Percentiles rank a stretch among this genome's conserved stretches.
These are phyloP conservation scores for Malthinus seriepunctatus DNA, from an alignment of 2,888 invertebrate genomes.

Conservation along the genomic window DNA sequence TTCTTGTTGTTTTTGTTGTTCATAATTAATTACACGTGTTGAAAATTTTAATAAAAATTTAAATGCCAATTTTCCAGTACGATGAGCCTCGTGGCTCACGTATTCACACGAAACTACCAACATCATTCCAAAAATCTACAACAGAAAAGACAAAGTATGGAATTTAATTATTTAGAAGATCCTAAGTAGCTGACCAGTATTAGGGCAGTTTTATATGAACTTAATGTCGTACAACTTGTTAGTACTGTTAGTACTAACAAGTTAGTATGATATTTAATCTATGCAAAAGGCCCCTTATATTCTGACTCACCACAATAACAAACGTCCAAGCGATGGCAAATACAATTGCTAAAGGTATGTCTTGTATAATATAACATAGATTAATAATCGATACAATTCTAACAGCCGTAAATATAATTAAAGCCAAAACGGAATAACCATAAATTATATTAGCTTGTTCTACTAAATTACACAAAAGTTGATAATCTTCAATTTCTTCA, in stretches of 20 bases:
- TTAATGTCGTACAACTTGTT: no score
- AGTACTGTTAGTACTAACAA: no score
- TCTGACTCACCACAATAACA: neutral
- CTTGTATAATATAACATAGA: constrained; percentile 52
- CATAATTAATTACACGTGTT: neutral
- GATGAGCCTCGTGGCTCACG: constrained; percentile 7
- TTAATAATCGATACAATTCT: constrained; percentile 2
- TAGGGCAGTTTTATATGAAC: no score
- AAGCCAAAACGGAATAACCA: constrained; percentile 33
- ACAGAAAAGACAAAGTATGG: neutral
- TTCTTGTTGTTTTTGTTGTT: constrained; percentile 3
- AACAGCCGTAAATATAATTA: neutral
- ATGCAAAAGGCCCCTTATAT: no score
- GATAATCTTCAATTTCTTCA: constrained; percentile 20
- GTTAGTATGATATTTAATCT: no score
- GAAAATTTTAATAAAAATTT: constrained; percentile 12
- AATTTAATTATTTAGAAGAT: neutral
- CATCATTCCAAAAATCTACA: constrained; percentile 3
- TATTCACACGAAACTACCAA: constrained; percentile 1
- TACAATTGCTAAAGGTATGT: neutral
- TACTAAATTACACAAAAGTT: constrained; percentile 25
- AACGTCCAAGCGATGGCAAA: neutral
- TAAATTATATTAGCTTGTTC: constrained; percentile 28
- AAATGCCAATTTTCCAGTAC: constrained; percentile 3
- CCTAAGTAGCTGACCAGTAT: no score